A percentile compares a stretch with the other conserved stretches of the same genome.
Evolutionary conservation across 2,888 invertebrate genomes (phyloP).

Genomic region (Noctua pronuba): DNA sequence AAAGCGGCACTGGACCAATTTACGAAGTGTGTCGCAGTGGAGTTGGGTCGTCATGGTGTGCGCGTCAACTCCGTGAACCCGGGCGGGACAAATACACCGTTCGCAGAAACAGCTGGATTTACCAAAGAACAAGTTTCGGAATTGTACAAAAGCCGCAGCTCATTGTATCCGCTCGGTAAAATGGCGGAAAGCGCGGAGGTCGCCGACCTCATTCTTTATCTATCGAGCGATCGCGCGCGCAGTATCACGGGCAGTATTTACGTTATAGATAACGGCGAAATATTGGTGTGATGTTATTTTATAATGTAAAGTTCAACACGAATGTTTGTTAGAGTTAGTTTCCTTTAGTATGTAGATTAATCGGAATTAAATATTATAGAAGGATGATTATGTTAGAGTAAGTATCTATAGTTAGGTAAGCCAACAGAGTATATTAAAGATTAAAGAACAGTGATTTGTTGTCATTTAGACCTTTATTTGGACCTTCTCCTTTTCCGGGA

Average conservation of each 20-base stretch:
- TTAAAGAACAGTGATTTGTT: conserved; percentile 6
- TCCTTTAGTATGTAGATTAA: conserved; percentile 7
- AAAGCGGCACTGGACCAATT: conserved; percentile 98
- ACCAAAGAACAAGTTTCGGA: conserved; percentile 89
- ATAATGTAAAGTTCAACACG: conserved; percentile 35
- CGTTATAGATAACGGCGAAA: conserved; percentile 87
- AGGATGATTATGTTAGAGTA: background rate
- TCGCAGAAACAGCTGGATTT: conserved; percentile 92
- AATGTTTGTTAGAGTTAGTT: conserved; percentile 20
- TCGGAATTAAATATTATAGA: background rate
- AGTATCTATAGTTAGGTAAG: background rate
- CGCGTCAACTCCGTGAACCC: conserved; percentile 98
- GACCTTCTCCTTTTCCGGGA: background rate
- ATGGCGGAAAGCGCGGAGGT: conserved; percentile 95
- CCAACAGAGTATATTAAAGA: background rate
- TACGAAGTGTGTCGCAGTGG: conserved; percentile 96
- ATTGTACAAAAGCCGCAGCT: conserved; percentile 94
- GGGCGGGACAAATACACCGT: conserved; percentile 95
- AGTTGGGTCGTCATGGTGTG: conserved; percentile 93
- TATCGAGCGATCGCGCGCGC: conserved; percentile 96
- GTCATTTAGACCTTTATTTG: conserved; percentile 23
- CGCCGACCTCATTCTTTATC: conserved; percentile 96
- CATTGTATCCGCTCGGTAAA: conserved; percentile 96
- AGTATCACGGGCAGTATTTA: conserved; percentile 95
- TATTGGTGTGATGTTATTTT: conserved; percentile 74